Evolutionary conservation across 2,888 invertebrate species (phyloP).

Genomic region (Netelia fuscicornis): DNA sequence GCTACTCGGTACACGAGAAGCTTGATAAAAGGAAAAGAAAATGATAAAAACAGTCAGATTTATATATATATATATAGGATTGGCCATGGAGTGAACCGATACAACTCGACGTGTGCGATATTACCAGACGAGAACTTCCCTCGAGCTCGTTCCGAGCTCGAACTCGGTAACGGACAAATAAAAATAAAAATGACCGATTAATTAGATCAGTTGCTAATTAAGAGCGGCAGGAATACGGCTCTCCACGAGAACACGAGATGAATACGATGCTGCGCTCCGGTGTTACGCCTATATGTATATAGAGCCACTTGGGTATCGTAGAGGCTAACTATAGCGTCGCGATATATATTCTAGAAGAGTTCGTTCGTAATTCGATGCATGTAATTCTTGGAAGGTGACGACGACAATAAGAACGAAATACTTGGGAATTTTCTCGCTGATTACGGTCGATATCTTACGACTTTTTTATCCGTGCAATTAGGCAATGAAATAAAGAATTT

Average conservation of each 20-base stretch:
- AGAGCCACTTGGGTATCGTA: neutral
- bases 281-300: neutral
- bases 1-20: conserved; percentile 10
- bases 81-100: conserved; percentile 30
- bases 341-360: neutral
- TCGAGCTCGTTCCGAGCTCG: conserved; percentile 22
- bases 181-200: conserved; percentile 34
- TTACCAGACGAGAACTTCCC: conserved; percentile 31
- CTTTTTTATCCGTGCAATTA: neutral
- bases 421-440: neutral
- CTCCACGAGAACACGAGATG: conserved; percentile 40
- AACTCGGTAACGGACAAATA: conserved; percentile 4
- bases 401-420: neutral
- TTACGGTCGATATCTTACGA: neutral
- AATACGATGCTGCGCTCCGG: conserved; percentile 31
- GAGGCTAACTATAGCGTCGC: neutral
- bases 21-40: conserved; percentile 21
- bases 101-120: conserved; percentile 31
- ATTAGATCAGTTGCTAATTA: conserved; percentile 64
- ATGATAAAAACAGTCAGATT: conserved; percentile 8
- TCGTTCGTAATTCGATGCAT: neutral
- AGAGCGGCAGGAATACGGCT: conserved; percentile 44
- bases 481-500: neutral
- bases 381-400: neutral
- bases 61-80: conserved; percentile 26